Conservation (phyloP, 2,113 vertebrate genomes). For the Lipotes vexillifer region DNA sequence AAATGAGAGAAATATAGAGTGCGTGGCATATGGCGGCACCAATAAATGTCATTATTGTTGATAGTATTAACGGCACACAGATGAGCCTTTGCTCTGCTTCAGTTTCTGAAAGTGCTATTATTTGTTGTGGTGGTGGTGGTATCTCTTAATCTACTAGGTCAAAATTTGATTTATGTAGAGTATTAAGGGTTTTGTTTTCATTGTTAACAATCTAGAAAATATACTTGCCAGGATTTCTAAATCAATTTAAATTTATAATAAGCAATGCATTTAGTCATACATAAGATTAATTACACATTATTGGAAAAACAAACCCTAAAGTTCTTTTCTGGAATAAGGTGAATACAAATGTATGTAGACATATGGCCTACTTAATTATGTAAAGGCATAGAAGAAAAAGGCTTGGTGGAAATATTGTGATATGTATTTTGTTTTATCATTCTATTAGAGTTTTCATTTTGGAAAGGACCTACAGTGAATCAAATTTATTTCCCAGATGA, state of each 20-base stretch:
- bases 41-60: not conserved
- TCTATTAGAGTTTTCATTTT: slow-evolving; percentile 21
- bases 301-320: not conserved
- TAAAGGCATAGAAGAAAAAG: not conserved
- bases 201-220: slow-evolving; percentile 1
- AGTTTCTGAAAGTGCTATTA: not conserved
- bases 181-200: not conserved
- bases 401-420: not conserved
- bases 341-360: not conserved
- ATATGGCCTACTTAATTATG: not conserved
- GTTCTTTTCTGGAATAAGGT: slow-evolving; percentile 10
- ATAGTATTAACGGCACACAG: not conserved
- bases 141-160: not conserved
- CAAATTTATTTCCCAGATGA: not conserved
- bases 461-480: not conserved
- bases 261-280: not conserved
- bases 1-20: not conserved
- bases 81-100: not conserved
- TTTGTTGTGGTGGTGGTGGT: not conserved
- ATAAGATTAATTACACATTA: not conserved
- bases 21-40: not conserved
- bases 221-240: not conserved
- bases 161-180: not conserved
- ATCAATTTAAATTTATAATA: slow-evolving; percentile 25
- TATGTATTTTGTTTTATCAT: not conserved